A percentile compares a stretch with the other conserved stretches of the same genome.
phyloP scores from a whole-genome alignment of 1,140 invertebrate species.

The Leptinotarsa undecemlineata region DNA sequence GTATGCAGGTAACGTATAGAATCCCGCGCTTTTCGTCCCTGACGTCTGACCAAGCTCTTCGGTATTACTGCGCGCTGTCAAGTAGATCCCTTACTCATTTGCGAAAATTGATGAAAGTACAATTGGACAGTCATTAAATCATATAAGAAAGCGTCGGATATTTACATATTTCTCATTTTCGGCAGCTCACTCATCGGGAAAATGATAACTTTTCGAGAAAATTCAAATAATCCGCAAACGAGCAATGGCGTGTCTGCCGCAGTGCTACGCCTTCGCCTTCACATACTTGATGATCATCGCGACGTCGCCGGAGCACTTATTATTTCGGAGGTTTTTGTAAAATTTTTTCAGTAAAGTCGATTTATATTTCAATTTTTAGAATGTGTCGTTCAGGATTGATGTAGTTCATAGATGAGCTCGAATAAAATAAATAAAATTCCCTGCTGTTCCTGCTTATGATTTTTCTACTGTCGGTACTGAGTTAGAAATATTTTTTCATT shows the following conservation, averaged over 20 bases:
- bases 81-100: constrained; percentile 20
- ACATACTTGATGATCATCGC: constrained; percentile 23
- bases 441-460: too few species aligned
- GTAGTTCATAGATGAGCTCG: too few species aligned
- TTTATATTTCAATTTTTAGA: too few species aligned
- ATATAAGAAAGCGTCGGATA: neutral
- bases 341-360: neutral
- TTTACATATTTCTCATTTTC: neutral
- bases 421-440: too few species aligned
- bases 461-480: too few species aligned
- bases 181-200: constrained; percentile 3
- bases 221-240: neutral
- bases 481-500: too few species aligned
- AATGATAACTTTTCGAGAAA: constrained; percentile 21
- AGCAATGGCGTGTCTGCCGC: constrained; percentile 19
- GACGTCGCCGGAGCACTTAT: neutral
- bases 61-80: constrained; percentile 32
- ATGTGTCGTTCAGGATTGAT: too few species aligned
- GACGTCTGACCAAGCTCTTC: neutral
- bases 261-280: neutral
- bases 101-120: constrained; percentile 35
- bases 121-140: constrained; percentile 25
- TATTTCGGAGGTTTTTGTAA: neutral
- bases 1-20: neutral
- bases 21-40: neutral